Evolutionary conservation across 1,140 invertebrate species (phyloP).

Genomic region (Ceratoteleas bidentatus): DNA sequence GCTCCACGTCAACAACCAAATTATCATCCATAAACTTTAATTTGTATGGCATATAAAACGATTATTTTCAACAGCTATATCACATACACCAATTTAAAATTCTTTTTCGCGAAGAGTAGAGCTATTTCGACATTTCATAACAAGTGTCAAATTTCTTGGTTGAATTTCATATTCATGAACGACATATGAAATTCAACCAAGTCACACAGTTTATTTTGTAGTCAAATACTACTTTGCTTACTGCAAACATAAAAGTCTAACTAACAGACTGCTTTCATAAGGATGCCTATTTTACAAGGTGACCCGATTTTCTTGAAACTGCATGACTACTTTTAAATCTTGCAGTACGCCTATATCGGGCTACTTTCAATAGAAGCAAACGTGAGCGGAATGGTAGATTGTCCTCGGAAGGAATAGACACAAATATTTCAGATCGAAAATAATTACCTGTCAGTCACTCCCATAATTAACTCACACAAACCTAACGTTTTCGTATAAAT

Average conservation of each 20-base stretch:
- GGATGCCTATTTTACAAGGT: conserved; percentile 4
- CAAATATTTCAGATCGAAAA: conserved; percentile 9
- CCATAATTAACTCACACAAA: too few relatives aligned
- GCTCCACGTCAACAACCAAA: conserved; percentile 7
- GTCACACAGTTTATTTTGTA: too few relatives aligned
- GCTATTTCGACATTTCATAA: too few relatives aligned
- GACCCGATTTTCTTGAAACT: conserved; percentile 21
- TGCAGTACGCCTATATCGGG: conserved; percentile 18
- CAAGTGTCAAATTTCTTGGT: too few relatives aligned
- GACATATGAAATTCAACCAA: too few relatives aligned
- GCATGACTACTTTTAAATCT: conserved; percentile 8
- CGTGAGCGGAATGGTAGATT: conserved; percentile 20
- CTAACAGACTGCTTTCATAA: too few relatives aligned
- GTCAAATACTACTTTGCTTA: neutral
- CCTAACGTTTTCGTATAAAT: too few relatives aligned
- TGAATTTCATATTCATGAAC: too few relatives aligned
- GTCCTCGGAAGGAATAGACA: conserved; percentile 1
- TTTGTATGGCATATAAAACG: conserved; percentile 1
- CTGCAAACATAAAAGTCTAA: neutral
- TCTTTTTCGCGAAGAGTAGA: too few relatives aligned
- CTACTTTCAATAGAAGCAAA: conserved; percentile 38
- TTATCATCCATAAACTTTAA: conserved; percentile 1
- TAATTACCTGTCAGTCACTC: neutral
- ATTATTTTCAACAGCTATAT: neutral
- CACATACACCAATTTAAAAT: neutral